Percentiles rank a stretch among this genome's conserved stretches.
phyloP scores from a whole-genome alignment of 2,113 vertebrate species.

The Pseudonaja textilis region DNA sequence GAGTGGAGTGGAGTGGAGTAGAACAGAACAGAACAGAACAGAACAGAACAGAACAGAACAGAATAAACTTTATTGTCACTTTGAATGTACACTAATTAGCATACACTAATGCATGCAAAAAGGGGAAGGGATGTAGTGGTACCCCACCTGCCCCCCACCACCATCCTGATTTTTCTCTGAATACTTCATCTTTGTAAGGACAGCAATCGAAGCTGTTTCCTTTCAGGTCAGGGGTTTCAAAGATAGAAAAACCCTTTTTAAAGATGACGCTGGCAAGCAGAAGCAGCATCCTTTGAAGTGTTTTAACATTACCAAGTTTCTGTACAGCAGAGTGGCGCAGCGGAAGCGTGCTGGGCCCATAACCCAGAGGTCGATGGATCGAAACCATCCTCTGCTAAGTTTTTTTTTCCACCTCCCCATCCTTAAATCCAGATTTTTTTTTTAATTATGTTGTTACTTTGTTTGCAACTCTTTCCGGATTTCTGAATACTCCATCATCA shows the following conservation, averaged over 20 bases:
- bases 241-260: neutral
- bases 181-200: neutral
- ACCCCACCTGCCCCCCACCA: no score
- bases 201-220: neutral
- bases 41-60: no score
- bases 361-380: slow-evolving; percentile 17
- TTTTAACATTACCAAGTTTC: no score
- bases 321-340: slow-evolving; percentile 19
- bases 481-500: neutral
- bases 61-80: no score
- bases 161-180: neutral
- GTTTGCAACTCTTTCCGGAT: neutral
- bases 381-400: slow-evolving; percentile 14
- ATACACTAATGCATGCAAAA: neutral
- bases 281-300: neutral
- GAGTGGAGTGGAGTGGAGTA: no score
- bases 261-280: no score
- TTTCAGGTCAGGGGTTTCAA: neutral
- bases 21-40: no score
- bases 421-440: neutral
- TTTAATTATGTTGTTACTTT: no score
- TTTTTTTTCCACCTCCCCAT: neutral
- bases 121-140: neutral
- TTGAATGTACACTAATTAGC: no score
- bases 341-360: slow-evolving; percentile 14